Percentiles rank a stretch among this genome's conserved stretches.
phyloP scores from a whole-genome alignment of 2,888 invertebrate species.

The Chaetogeoica ovagalla region DNA sequence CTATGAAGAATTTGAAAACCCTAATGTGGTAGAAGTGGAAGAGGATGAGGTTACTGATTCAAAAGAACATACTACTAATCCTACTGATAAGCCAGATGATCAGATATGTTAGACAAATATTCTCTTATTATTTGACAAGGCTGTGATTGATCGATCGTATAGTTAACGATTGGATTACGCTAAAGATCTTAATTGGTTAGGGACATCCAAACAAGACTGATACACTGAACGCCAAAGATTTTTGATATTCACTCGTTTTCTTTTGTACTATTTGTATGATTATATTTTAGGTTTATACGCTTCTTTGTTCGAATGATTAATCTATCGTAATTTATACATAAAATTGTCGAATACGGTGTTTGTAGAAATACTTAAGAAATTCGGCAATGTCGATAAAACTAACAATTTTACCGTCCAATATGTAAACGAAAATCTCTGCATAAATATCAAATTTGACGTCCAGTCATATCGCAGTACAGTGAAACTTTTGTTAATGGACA shows the following conservation, averaged over 20 bases:
- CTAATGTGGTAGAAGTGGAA: slow-evolving; percentile 33
- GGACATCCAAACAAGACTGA: slow-evolving; percentile 26
- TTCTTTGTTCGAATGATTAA: background rate
- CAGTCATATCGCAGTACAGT: no score
- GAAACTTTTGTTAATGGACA: no score
- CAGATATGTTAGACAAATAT: slow-evolving; percentile 10
- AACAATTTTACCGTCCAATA: no score
- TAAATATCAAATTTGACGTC: no score
- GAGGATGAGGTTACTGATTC: slow-evolving; percentile 25
- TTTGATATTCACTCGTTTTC: background rate
- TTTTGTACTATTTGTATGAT: slow-evolving; percentile 4
- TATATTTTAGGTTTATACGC: background rate
- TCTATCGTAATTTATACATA: background rate
- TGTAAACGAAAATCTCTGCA: no score
- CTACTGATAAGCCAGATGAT: slow-evolving; percentile 2
- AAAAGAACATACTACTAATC: slow-evolving; percentile 19
- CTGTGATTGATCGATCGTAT: background rate
- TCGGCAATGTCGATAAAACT: no score
- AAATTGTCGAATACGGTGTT: background rate
- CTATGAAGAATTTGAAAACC: slow-evolving; percentile 31
- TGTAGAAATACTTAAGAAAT: background rate
- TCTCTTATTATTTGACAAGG: background rate
- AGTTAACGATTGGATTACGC: background rate
- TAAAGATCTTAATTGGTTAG: background rate
- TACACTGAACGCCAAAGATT: slow-evolving; percentile 33